Evolutionary conservation across 1,140 invertebrate species (phyloP), one percentile per base, ranked within the genome.

Genomic region (Cotesia typhae): DNA sequence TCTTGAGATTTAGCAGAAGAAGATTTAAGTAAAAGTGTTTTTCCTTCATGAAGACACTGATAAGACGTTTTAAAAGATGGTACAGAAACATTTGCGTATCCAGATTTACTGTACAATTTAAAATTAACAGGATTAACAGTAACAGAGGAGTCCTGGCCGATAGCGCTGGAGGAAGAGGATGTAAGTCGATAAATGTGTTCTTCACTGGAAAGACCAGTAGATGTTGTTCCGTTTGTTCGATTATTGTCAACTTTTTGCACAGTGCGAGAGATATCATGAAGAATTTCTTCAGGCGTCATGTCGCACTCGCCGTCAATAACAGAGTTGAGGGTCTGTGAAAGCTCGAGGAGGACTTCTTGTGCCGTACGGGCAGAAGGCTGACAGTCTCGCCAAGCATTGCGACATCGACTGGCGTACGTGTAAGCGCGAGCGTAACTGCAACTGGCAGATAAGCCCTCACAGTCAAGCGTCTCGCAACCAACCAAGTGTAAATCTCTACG

Each of bases 251-350:
- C 84, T 35, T 80, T 59, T 1, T 79, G 71, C n/a, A 88, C 83
- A 6, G 83, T 86, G 4, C 83, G 80, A 59, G 86, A 85, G 4
- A 88, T 83, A 38, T 80, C 80, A 17, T 80, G 80, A 3, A 88
- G 76, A 38, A 88, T 82, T 59, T 88, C 84, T 66, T 88, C 85
- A 3, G 87, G 82, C 9, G 79, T 78, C 37, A 81, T 77, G 17
- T 72, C 73, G 28, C 73, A 82, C 38, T 83, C 82, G 4, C 83
- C 83, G 41, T 88, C 85, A 74, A 88, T 83, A 9, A 87, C 82
- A 35, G 83, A 85, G 74, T 85, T 86, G n/a, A 88, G 77, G 9
- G 83, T 84, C 51, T 79, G 81, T 64, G 87, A 83, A 28, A 88
- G 75, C 67, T 88, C 86, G 12, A 87, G 69, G 3, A 88, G 76